phyloP scores from a whole-genome alignment of 2,888 invertebrate genomes.

The Tiphia femorata region DNA sequence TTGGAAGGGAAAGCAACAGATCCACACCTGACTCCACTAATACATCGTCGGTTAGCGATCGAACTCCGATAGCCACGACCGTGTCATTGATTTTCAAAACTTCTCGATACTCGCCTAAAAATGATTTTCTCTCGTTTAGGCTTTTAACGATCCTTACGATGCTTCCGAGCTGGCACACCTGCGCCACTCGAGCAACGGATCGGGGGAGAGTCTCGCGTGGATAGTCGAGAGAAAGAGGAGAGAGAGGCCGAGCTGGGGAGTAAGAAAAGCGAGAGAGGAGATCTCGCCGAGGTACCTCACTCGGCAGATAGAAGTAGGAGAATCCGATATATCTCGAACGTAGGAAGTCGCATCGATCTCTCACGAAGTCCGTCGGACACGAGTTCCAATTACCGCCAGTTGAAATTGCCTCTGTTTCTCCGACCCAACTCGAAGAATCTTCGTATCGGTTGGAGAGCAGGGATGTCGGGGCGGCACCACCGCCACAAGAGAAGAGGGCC shows the following conservation, averaged over 20 bases:
- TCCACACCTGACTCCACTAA: too few relatives aligned
- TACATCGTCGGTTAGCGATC: too few relatives aligned
- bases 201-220: too few relatives aligned
- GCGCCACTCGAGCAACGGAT: conserved; percentile 30
- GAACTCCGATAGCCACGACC: too few relatives aligned
- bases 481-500: conserved; percentile 13
- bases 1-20: too few relatives aligned
- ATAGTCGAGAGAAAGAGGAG: too few relatives aligned
- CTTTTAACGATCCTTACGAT: conserved; percentile 22
- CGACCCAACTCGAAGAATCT: conserved; percentile 45
- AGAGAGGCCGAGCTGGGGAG: too few relatives aligned
- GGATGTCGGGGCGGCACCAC: conserved; percentile 23
- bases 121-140: conserved; percentile 27
- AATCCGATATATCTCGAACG: conserved; percentile 21
- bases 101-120: conserved; percentile 9
- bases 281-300: too few relatives aligned
- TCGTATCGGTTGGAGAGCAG: conserved; percentile 17
- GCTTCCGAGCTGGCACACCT: conserved; percentile 30
- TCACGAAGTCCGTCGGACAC: conserved; percentile 41
- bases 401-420: conserved; percentile 53
- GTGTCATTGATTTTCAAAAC: too few relatives aligned
- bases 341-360: conserved; percentile 35
- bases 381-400: conserved; percentile 54
- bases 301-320: neutral
- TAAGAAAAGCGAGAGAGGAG: too few relatives aligned